These are phyloP conservation scores for Agrochola litura DNA, from an alignment of 2,888 invertebrate genomes.

Conservation along the genomic window DNA sequence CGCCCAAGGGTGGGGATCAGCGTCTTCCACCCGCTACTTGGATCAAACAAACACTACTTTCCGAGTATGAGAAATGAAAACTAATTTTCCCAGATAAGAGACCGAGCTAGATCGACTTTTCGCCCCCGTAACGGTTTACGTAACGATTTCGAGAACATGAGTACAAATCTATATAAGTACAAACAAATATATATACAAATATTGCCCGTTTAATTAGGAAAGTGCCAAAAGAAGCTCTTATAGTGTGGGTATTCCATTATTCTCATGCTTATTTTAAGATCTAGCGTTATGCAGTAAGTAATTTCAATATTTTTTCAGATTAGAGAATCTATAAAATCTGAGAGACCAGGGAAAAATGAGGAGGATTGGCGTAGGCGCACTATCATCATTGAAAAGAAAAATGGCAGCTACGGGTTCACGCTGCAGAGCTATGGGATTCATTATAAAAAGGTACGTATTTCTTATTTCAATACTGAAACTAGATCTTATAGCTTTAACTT, in stretches of 20 bases:
- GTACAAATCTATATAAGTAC: no score
- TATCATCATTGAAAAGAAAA: conserved; percentile 97
- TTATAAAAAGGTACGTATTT: conserved; percentile 92
- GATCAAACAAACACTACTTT: no score
- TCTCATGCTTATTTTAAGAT: neutral
- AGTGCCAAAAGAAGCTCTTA: neutral
- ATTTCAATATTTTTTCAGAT: conserved; percentile 71
- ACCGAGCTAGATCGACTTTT: no score
- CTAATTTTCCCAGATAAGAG: no score
- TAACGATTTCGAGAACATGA: no score
- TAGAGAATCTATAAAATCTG: conserved; percentile 84
- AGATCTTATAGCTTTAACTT: neutral
- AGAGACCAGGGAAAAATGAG: conserved; percentile 87
- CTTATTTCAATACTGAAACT: conserved; percentile 8
- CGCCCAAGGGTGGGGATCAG: no score
- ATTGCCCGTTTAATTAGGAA: no score
- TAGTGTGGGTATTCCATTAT: neutral
- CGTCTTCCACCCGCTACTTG: no score
- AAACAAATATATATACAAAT: no score
- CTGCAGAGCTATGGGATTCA: conserved; percentile 99
- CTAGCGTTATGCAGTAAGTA: neutral
- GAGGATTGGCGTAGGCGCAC: conserved; percentile 97
- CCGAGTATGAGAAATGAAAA: no score
- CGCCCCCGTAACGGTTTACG: no score
- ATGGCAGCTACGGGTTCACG: conserved; percentile 98